A percentile compares a stretch with the other conserved stretches of the same genome.
Evolutionary conservation across 2,888 invertebrate species (phyloP).

Genomic region (Tinea semifulvella): DNA sequence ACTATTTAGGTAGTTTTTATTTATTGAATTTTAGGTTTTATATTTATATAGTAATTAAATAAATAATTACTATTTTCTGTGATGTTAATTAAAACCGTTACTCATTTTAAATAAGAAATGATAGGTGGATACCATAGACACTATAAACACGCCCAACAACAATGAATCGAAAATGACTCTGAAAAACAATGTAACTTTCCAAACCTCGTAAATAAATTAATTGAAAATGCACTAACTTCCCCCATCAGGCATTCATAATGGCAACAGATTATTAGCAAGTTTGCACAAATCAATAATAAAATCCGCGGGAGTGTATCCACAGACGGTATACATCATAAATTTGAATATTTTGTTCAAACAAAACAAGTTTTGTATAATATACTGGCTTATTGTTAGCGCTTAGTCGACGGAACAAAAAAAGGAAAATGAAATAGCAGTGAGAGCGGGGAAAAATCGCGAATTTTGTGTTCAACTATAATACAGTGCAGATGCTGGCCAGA

Average conservation of each 20-base stretch:
- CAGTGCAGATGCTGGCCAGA: background rate
- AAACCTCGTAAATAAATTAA: no score
- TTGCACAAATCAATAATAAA: slow-evolving; percentile 9
- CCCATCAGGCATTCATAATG: slow-evolving; percentile 1
- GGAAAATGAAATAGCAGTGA: slow-evolving; percentile 26
- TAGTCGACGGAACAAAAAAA: slow-evolving; percentile 22
- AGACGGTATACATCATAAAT: slow-evolving; percentile 52
- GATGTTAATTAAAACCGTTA: no score
- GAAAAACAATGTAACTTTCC: no score
- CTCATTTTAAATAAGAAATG: no score
- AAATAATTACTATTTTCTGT: no score
- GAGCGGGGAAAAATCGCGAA: slow-evolving; percentile 37
- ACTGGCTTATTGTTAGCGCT: slow-evolving; percentile 54
- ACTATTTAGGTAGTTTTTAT: no score
- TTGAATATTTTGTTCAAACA: slow-evolving; percentile 54
- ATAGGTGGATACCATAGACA: no score
- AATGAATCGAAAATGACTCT: no score
- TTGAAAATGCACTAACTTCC: no score
- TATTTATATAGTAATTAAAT: no score
- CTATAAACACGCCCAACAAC: no score
- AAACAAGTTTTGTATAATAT: slow-evolving; percentile 44
- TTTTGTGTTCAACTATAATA: slow-evolving; percentile 22
- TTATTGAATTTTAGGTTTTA: no score
- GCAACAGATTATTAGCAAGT: slow-evolving; percentile 1
- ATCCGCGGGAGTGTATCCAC: slow-evolving; percentile 6